phyloP scores from a whole-genome alignment of 2,888 invertebrate genomes.

The Drosophila nigritarsus region DNA sequence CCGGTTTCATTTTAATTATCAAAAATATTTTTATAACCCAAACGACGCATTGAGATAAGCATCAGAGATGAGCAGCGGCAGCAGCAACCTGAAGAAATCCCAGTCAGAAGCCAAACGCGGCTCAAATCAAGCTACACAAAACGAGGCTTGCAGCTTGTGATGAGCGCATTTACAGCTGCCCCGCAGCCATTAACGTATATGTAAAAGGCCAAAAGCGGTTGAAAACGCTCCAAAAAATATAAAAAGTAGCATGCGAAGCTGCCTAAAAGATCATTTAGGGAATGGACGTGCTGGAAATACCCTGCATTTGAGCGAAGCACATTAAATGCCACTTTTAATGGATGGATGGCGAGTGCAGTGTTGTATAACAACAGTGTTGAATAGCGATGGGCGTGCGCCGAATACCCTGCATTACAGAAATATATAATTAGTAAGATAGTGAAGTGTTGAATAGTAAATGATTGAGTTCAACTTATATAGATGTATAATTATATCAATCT shows the following conservation, averaged over 20 bases:
- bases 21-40: conserved; percentile 75
- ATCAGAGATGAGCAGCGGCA: conserved; percentile 43
- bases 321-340: too few species aligned
- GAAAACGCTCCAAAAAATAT: conserved; percentile 12
- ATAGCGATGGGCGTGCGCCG: neutral
- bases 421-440: neutral
- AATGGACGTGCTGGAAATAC: conserved; percentile 21
- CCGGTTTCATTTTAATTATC: conserved; percentile 80
- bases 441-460: neutral
- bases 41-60: conserved; percentile 56
- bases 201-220: conserved; percentile 71
- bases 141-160: conserved; percentile 57
- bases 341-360: too few species aligned
- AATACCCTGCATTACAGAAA: neutral
- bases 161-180: conserved; percentile 74
- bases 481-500: neutral
- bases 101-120: conserved; percentile 51
- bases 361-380: neutral
- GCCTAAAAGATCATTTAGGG: conserved; percentile 11
- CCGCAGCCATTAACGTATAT: conserved; percentile 71
- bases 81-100: conserved; percentile 20
- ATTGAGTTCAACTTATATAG: neutral
- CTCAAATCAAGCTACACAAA: conserved; percentile 57
- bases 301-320: conserved; percentile 2
- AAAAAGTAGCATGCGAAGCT: conserved; percentile 16